Conservation (phyloP, 2,113 vertebrate genomes). For the Pseudopodoces humilis region DNA sequence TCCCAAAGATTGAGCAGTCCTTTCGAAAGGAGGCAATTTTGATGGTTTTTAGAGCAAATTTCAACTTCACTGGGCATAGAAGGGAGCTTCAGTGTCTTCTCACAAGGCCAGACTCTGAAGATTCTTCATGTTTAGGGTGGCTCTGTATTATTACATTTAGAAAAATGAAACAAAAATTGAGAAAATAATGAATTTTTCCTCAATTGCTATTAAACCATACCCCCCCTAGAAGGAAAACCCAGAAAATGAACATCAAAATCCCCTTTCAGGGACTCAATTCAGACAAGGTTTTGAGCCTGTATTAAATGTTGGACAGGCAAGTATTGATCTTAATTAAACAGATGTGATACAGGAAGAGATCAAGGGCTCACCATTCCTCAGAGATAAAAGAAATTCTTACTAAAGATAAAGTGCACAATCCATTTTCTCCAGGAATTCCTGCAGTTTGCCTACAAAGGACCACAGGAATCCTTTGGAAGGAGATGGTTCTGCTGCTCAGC, state of each 20-base stretch:
- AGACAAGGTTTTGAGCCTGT: not conserved
- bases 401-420: not conserved
- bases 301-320: not conserved
- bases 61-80: not conserved
- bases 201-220: not conserved
- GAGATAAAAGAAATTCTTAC: not conserved
- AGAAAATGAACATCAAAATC: not conserved
- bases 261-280: not conserved
- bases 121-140: not conserved
- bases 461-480: not conserved
- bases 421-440: not conserved
- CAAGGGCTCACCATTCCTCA: not conserved
- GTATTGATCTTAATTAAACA: not conserved
- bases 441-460: not conserved
- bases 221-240: not conserved
- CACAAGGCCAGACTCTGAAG: not conserved
- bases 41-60: not conserved
- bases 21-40: not conserved
- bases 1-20: not conserved
- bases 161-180: not conserved
- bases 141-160: accelerated
- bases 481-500: not conserved
- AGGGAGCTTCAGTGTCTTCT: not conserved
- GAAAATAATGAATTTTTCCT: not conserved
- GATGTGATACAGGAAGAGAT: not conserved